Evolutionary conservation across 2,888 invertebrate genomes (phyloP), one percentile per base, ranked within the genome.

Genomic region (Hipparchia sbordonii): DNA sequence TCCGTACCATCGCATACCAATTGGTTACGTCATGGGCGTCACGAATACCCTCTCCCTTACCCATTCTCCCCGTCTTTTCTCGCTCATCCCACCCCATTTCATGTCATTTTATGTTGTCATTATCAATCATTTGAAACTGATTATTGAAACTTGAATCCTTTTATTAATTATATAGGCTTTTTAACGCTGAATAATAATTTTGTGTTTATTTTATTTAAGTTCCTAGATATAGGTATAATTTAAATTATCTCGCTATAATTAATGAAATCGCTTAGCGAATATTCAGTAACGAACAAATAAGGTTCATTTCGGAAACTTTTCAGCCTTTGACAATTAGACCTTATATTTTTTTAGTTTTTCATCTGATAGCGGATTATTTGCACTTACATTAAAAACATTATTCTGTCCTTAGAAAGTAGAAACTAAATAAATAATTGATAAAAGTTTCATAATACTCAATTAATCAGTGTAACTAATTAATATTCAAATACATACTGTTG

Each of bases 21-120:
- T 88, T 85, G 84, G 85, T 91, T 89, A 90, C 91, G 88, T 91
- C 90, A 90, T 86, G 81, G 81, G 83, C 86, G 85, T 85, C 85
- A 83, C 84, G 80, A 77, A 75, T 71, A 74, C 77, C 79, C 78
- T 77, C 79, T 80, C 77, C 78, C 80, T 77, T 78, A 75, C 78
- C 74, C 79, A 76, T 74, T 72, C 77, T 77, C 78, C 80, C 54
- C 60, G 52, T 48, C 56, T 54, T 54, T 12, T 48, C 68, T 33
- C 39, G 67, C 70, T 67, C 70, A 72, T 65, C 67, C 74, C 72
- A 67, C 63, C 70, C 59, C 51, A 52, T 69, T 61, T 56, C 39
- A 74, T 72, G 74, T 76, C 76, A 39, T 39, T 39, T 39, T 75
- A 74, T 74, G 71, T 85, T 39, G 39, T 39, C 39, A 39, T 5